Evolutionary conservation across 2,888 invertebrate species (phyloP), one percentile per base, ranked within the genome.

Genomic region (Camponotus fellah): DNA sequence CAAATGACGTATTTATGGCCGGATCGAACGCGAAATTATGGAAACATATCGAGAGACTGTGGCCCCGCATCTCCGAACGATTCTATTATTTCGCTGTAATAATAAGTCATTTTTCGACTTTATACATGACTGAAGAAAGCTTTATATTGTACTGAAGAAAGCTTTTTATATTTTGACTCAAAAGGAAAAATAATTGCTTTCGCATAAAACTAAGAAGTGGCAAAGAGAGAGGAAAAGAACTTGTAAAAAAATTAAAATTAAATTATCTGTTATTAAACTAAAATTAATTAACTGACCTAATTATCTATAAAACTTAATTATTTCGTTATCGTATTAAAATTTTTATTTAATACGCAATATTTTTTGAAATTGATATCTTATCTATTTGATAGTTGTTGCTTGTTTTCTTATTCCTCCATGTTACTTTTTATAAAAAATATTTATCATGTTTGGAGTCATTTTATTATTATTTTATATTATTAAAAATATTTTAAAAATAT

Each of bases 11-110:
- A 40, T 81, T 75, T 75, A 74, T 62, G 37, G 5, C 34, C 21
- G 53, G 21, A 74, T 81, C 66, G 62, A 80, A 40, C 26, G 34
- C 58, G 8, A 68, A 77, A 77, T 77, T 77, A 58, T 9, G 4
- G n/a, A 75, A 62, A 58, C 40, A 32, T 6, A 40, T 40, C 3
- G 14, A 32, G 5, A 71, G 21, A 21, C 10, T 37, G 6, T 43
- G 2, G 34, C 32, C 32, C 40, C 26, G 34, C 5, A 21, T 53
- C 6, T 34, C 40, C 12, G 8, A 40, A 66, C 5, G 8, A 56
- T 66, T 56, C 65, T 26, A 2, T 56, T 65, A 64, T 26, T 53
- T 3, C 1, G 10, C 12, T 21, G 10, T 0, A 6, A 1, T 46
- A 10, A 5, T 34, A 32, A 2, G 10, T 56, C 37, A 56, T 12